Evolutionary conservation across 2,888 invertebrate genomes (phyloP), one percentile per base, ranked within the genome.

Genomic region (Copidosoma aretas): DNA sequence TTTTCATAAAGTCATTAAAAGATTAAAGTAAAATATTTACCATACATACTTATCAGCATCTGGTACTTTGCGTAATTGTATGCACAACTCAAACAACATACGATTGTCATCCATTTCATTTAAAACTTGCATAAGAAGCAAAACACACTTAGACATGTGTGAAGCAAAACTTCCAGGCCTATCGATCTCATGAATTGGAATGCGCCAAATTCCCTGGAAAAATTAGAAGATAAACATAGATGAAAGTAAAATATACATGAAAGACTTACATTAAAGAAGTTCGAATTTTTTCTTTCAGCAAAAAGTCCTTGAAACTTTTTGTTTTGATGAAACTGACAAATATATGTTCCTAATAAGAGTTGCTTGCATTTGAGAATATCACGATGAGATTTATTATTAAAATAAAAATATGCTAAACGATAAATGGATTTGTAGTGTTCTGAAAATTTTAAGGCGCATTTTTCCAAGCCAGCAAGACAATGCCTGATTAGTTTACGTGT

Each of bases 351-450:
- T 46, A 93, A 79, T 78, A 94, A 86, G 0, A 93, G 84, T 77
- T 92, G 90, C 75, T 90, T 88, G 77, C 91, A 91, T 79, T 90
- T 89, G 65, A 87, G 87, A 32, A 91, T 86, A 78, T 92, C 89
- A 78, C 89, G 90, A 56, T 89, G 88, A 66, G 87, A 86, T 78
- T 90, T 90, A 60, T 90, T 90, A 76, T 91, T 89, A 80, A 91
- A 91, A 82, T 91, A 95, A 78, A 93, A 91, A 81, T 94, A 91
- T 1, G 94, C 92, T 61, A 97, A 85, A 74, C 96, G 89, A 83
- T 95, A 97, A 63, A 95, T 87, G 0, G 96, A 93, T 85, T 97
- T 97, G 82, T 96, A 97, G 84, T 97, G 95, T 76, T 94, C 93
- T 0, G 95, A 91, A 81, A 96, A 94, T 58, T 97, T 87, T 59